Conservation (phyloP, 2,113 vertebrate species). For the Rousettus leschenaultii region DNA sequence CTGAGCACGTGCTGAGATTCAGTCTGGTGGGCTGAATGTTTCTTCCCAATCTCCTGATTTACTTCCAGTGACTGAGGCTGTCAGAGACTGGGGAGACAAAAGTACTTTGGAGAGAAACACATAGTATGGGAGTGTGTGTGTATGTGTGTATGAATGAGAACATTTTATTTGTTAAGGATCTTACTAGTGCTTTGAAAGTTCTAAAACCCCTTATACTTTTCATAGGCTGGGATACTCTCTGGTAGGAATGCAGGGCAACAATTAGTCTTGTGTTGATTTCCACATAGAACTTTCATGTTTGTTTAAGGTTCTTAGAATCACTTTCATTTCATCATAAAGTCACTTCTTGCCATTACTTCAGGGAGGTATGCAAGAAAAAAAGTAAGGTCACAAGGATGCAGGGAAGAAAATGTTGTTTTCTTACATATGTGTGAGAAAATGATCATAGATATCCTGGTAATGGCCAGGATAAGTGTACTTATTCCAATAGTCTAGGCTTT, state of each 20-base stretch:
- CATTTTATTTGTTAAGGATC: background rate
- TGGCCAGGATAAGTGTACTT: conserved; percentile 58
- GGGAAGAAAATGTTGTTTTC: conserved; percentile 14
- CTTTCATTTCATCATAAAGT: background rate
- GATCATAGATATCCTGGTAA: conserved; percentile 1
- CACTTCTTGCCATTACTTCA: background rate
- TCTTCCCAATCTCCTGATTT: background rate
- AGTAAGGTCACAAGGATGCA: background rate
- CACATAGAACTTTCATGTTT: background rate
- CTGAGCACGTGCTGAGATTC: background rate
- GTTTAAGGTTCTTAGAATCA: background rate
- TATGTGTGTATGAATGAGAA: background rate
- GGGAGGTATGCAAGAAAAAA: background rate
- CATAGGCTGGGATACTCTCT: background rate
- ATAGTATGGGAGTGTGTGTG: background rate
- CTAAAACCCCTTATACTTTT: background rate
- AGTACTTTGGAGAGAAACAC: background rate
- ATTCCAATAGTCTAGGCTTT: conserved; percentile 68
- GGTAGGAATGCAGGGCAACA: background rate
- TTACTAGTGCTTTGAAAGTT: background rate
- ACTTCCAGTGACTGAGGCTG: background rate
- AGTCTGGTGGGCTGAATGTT: background rate
- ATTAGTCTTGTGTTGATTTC: background rate
- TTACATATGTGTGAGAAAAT: background rate
- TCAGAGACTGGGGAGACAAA: background rate